phyloP scores from a whole-genome alignment of 2,888 invertebrate genomes.

The Catocala nupta region DNA sequence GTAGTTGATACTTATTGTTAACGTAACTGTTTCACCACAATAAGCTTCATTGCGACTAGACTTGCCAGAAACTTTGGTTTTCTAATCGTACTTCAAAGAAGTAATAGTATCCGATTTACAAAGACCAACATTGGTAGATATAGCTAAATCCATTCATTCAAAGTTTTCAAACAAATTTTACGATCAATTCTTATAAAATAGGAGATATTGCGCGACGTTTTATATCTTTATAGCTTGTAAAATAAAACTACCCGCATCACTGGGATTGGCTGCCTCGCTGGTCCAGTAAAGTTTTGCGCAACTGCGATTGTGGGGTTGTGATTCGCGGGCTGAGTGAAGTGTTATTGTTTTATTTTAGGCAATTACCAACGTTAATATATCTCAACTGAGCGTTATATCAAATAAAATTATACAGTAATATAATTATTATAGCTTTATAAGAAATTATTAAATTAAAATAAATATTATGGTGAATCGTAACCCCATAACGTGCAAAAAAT shows the following conservation, averaged over 20 bases:
- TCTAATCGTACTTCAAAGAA: neutral
- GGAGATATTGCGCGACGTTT: constrained; percentile 28
- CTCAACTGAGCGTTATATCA: too few relatives aligned
- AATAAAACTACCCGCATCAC: neutral
- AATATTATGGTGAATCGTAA: too few relatives aligned
- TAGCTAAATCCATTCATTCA: constrained; percentile 28
- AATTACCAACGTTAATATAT: too few relatives aligned
- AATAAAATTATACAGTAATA: too few relatives aligned
- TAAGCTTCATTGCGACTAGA: neutral
- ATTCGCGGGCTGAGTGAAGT: too few relatives aligned
- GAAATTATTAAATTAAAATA: too few relatives aligned
- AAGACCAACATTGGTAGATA: constrained; percentile 31
- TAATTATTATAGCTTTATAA: too few relatives aligned
- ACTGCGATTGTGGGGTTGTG: too few relatives aligned
- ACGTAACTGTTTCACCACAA: neutral
- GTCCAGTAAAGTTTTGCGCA: too few relatives aligned
- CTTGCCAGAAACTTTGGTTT: neutral
- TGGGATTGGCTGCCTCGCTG: neutral
- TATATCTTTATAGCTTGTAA: constrained; percentile 24
- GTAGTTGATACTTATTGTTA: neutral
- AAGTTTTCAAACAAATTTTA: constrained; percentile 36
- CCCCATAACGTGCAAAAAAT: too few relatives aligned
- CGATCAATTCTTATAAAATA: constrained; percentile 29
- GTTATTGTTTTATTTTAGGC: too few relatives aligned
- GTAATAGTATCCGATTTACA: constrained; percentile 5